Evolutionary conservation across 2,113 vertebrate species (phyloP).

Genomic region (Chaenocephalus aceratus): DNA sequence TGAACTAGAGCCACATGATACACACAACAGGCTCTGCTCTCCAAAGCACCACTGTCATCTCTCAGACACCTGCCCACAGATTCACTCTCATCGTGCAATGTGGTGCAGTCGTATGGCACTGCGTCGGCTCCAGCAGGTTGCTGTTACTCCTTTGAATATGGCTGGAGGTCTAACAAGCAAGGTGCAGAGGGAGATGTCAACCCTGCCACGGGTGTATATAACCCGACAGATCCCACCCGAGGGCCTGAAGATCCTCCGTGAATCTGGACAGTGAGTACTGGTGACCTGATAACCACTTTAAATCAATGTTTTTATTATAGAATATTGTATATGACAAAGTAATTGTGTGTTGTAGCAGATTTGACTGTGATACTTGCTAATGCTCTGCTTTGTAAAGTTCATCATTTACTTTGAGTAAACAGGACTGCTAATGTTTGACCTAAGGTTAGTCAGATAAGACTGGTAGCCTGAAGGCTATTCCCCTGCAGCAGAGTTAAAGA

Average conservation of each 20-base stretch:
- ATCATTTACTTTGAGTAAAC: constrained; percentile 71
- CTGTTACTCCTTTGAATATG: constrained; percentile 58
- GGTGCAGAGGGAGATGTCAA: constrained; percentile 75
- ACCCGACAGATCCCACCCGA: constrained; percentile 85
- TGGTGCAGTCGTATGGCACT: constrained; percentile 76
- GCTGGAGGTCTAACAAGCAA: constrained; percentile 34
- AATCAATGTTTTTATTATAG: background rate
- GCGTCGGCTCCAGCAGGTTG: constrained; percentile 68
- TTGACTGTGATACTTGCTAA: background rate
- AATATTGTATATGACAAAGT: background rate
- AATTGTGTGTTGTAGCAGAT: background rate
- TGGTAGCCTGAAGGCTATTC: constrained; percentile 18
- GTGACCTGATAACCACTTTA: background rate
- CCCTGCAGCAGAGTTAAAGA: background rate
- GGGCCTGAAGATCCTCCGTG: constrained; percentile 81
- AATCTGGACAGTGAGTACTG: constrained; percentile 83
- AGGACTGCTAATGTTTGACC: constrained; percentile 50
- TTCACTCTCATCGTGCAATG: constrained; percentile 67
- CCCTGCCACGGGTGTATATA: constrained; percentile 81
- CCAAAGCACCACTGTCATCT: constrained; percentile 47
- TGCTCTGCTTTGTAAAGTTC: constrained; percentile 44
- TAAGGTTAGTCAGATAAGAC: constrained; percentile 37
- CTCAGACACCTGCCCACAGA: constrained; percentile 15
- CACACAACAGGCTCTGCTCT: constrained; percentile 43
- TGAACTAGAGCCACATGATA: constrained; percentile 51